Conservation (phyloP, 2,797 vertebrate genomes). For the Myoxocephalus aenaeus region DNA sequence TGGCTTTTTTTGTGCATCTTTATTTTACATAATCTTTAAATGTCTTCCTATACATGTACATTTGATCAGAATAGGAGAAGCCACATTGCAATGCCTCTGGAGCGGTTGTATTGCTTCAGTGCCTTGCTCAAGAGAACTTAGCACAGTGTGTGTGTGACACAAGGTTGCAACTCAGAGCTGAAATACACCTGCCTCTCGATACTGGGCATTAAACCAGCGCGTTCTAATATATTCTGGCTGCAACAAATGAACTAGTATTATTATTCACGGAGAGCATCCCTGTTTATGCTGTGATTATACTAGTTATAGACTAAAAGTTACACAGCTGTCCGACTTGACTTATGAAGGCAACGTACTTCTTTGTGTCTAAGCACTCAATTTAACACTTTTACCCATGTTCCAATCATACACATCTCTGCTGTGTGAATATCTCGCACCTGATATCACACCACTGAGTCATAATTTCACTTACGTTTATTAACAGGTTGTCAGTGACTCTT, state of each 20-base stretch:
- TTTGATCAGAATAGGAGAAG: not conserved
- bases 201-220: not conserved
- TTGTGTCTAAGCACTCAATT: not conserved
- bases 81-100: not conserved
- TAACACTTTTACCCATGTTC: not conserved
- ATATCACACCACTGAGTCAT: slow-evolving; percentile 1
- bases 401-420: not conserved
- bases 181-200: slow-evolving; percentile 11
- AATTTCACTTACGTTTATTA: slow-evolving; percentile 14
- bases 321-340: not conserved
- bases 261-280: not conserved
- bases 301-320: not conserved
- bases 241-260: not conserved
- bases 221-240: not conserved
- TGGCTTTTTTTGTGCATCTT: not conserved
- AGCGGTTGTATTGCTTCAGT: not conserved
- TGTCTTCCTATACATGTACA: not conserved
- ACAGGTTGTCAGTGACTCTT: not conserved
- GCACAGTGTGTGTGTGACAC: not conserved
- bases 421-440: not conserved
- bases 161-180: not conserved
- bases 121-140: slow-evolving; percentile 26
- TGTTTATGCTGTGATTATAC: not conserved
- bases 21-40: slow-evolving; percentile 4
- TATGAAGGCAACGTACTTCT: not conserved